Base-by-base conservation (phyloP, 35 echinoderm and acorn worm species). In the Anneissia japonica region DNA sequence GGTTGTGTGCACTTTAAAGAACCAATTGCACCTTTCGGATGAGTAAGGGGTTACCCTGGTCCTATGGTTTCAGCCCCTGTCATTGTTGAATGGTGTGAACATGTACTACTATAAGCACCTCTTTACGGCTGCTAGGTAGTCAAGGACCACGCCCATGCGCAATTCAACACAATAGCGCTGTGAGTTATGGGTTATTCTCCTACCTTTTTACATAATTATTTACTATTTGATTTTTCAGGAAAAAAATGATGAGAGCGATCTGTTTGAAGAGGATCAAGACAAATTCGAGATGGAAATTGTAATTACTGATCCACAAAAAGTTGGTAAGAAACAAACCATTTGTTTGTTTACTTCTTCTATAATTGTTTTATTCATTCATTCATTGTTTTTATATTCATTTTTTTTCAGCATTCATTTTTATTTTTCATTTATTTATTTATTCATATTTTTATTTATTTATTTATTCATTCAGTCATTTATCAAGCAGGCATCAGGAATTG, bases 241-340 rank as follows among this genome's bases (percentile, higher is more conserved):
- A 32, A 6, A 4, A 43, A 45, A 41, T 51, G 78, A 94, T 38
- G 85, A 84, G 38, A 83, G 89, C 55, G 83, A 92, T 32, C 91
- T 88, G 16, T 91, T 93, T 35, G 86, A 88, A 40, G 95, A 97
- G 37, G 77, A 86, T 29, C 74, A 83, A 36, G 91, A 93, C 55
- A 91, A 81, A 39, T 97, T 93, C 82, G 91, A 97, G 21, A 90
- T 97, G 85, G 95, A 97, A 82, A 97, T 97, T 39, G 89, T 85
- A 28, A 90, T 97, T 17, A 91, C 95, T 41, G 95, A 97, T 31
- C 95, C 95, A 45, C 88, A 93, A 43, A 97, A 93, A 51, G 89
- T 90, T 79, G 95, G 95, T 97, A 90, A 82, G 82, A 77, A 64
- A 12, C 6, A 64, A 64, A 12, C 26, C n/a, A n/a, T n/a, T n/a